phyloP scores from a whole-genome alignment of 2,888 invertebrate genomes.

The Philonicus albiceps region DNA sequence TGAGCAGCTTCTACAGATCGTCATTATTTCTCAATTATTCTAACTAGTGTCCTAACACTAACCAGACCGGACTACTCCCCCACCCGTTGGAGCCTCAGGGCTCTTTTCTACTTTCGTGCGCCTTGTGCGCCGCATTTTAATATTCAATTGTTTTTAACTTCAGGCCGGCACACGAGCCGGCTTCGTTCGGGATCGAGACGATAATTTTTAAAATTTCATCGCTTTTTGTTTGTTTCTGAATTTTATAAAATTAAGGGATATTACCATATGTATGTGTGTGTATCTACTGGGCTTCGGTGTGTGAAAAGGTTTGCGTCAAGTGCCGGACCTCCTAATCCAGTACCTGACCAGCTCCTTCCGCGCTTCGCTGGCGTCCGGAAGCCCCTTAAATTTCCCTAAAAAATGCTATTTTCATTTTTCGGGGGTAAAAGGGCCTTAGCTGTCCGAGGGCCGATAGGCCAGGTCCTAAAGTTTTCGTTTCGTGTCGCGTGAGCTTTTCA shows the following conservation, averaged over 20 bases:
- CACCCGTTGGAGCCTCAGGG: not conserved
- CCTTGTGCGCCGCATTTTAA: not conserved
- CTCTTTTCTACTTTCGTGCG: not conserved
- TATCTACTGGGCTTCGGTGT: not conserved
- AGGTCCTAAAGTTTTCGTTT: not conserved
- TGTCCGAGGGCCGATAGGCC: not conserved
- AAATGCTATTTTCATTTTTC: conserved; percentile 35
- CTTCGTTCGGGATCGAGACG: not conserved
- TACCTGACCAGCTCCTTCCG: not conserved
- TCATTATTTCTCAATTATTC: not conserved
- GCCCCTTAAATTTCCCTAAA: not conserved
- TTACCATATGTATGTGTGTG: not conserved
- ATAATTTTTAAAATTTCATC: conserved; percentile 21
- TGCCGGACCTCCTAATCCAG: not conserved
- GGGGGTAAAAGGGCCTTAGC: conserved; percentile 12
- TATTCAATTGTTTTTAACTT: conserved; percentile 5
- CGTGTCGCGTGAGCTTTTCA: conserved; percentile 33
- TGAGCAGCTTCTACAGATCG: not conserved
- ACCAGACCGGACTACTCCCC: not conserved
- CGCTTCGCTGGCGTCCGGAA: conserved; percentile 28
- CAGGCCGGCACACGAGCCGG: not conserved
- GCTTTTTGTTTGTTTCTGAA: conserved; percentile 6
- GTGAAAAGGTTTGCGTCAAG: not conserved
- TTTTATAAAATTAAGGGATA: conserved; percentile 1
- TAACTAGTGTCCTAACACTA: not conserved